phyloP scores from a whole-genome alignment of 1,140 invertebrate genomes.

The Caenorhabditis remanei region DNA sequence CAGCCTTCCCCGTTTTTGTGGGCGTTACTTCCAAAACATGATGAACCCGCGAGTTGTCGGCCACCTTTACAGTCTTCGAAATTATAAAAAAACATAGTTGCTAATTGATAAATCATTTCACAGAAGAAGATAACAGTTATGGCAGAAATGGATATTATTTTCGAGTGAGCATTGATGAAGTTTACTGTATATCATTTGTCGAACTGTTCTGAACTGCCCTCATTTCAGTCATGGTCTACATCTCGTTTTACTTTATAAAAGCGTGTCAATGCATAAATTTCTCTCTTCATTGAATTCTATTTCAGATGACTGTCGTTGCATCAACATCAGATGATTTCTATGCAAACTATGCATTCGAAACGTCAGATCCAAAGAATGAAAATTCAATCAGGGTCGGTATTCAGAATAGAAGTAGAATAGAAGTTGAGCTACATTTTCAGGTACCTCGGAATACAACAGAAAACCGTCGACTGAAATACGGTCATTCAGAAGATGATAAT shows the following conservation, averaged over 20 bases:
- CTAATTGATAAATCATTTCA: too few species aligned
- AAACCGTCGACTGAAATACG: conserved; percentile 42
- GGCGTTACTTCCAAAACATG: too few species aligned
- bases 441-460: conserved; percentile 37
- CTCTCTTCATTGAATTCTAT: conserved; percentile 2
- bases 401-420: neutral
- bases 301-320: conserved; percentile 43
- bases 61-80: too few species aligned
- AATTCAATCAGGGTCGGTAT: conserved; percentile 16
- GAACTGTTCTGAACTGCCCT: too few species aligned
- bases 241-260: neutral
- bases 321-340: conserved; percentile 51
- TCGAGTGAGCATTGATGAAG: too few species aligned
- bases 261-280: neutral
- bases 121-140: too few species aligned
- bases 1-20: too few species aligned
- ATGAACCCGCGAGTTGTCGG: too few species aligned
- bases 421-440: neutral
- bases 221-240: neutral
- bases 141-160: too few species aligned
- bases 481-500: conserved; percentile 56
- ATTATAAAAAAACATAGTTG: too few species aligned
- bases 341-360: conserved; percentile 51
- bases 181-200: too few species aligned
- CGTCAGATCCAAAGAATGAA: conserved; percentile 20